Evolutionary conservation across 2,113 vertebrate species (phyloP).

Genomic region (Podarcis muralis): DNA sequence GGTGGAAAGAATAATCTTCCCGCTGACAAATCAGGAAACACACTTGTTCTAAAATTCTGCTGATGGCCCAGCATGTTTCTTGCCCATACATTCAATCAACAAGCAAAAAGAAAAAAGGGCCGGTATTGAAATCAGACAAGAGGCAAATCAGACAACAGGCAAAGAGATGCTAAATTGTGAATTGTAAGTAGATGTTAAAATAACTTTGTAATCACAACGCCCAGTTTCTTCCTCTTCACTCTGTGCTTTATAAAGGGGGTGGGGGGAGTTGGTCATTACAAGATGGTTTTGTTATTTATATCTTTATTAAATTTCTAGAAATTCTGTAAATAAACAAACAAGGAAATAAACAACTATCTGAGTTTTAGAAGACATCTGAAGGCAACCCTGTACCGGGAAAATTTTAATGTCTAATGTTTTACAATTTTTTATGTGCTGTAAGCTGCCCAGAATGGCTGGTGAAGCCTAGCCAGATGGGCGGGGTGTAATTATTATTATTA

Average conservation of each 20-base stretch:
- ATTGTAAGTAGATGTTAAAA: slow-evolving; percentile 21
- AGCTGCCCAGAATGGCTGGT: too few species aligned
- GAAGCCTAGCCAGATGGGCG: too few species aligned
- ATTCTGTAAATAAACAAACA: too few species aligned
- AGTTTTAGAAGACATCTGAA: too few species aligned
- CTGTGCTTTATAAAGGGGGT: neutral
- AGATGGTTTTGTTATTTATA: neutral
- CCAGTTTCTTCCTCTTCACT: neutral
- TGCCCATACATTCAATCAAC: neutral
- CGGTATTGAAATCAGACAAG: slow-evolving; percentile 47
- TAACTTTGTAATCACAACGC: slow-evolving; percentile 31
- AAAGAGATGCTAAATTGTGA: neutral
- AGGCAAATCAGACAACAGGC: slow-evolving; percentile 2
- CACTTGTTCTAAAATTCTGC: slow-evolving; percentile 43
- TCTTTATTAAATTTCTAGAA: too few species aligned
- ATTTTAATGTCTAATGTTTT: too few species aligned
- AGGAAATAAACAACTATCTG: too few species aligned
- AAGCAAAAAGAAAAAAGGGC: neutral
- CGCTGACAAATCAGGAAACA: slow-evolving; percentile 47
- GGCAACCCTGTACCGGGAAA: too few species aligned
- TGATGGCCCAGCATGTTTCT: slow-evolving; percentile 57
- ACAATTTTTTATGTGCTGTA: too few species aligned
- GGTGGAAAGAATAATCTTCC: slow-evolving; percentile 39
- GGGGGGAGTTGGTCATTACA: neutral
- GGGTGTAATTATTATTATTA: too few species aligned